These are phyloP conservation scores for Onychostruthus taczanowskii DNA, from an alignment of 2,113 vertebrate species.

Conservation along the genomic window DNA sequence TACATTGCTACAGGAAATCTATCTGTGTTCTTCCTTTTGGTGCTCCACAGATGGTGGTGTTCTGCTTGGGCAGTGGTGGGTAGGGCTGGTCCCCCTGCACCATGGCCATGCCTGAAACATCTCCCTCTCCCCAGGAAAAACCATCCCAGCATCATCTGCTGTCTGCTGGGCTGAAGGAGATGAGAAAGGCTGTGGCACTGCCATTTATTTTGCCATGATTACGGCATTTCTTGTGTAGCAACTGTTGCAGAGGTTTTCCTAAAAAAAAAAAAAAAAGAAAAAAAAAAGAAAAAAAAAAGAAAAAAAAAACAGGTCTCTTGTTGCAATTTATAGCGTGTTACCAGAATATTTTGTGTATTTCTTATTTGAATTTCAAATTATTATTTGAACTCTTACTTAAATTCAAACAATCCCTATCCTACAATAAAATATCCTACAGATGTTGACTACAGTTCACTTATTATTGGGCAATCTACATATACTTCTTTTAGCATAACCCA, in stretches of 20 bases:
- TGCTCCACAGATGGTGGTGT: slow-evolving; percentile 71
- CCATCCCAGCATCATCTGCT: neutral
- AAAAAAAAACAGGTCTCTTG: neutral
- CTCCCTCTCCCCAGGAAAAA: neutral
- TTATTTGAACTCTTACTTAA: neutral
- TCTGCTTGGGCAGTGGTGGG: slow-evolving; percentile 70
- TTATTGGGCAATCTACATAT: neutral
- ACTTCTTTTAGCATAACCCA: neutral
- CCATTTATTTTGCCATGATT: neutral
- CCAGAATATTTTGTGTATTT: neutral
- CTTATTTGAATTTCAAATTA: neutral
- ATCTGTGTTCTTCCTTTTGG: neutral
- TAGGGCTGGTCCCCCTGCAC: neutral
- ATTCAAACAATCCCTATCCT: neutral
- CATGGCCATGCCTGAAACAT: neutral
- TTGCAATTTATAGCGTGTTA: neutral
- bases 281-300: neutral
- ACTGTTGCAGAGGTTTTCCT: neutral
- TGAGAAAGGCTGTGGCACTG: neutral
- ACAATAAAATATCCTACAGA: neutral
- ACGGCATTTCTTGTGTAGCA: neutral
- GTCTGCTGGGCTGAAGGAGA: neutral
- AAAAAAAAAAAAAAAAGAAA: neutral
- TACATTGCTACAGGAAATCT: neutral
- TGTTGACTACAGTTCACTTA: neutral